Base-by-base conservation (phyloP, 2,797 vertebrate genomes). In the Coccyzus lansbergi region DNA sequence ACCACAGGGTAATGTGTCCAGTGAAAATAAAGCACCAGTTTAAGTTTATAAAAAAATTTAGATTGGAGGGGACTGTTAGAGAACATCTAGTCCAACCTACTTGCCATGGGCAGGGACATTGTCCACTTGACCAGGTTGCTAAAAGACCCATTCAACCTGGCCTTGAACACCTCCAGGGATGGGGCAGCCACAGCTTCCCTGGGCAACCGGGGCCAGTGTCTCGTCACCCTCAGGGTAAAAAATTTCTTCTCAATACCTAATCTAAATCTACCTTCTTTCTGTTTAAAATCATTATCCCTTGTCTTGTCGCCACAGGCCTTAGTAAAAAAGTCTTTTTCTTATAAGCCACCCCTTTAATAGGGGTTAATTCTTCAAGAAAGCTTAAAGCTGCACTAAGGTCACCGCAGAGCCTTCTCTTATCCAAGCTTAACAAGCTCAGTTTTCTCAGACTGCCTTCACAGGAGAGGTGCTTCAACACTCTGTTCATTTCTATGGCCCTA, bases 131-230 rank as follows among this genome's bases (percentile, higher is more conserved):
- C 1, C 21, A n/a, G 22, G 28, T n/a, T 82, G n/a, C 58, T n/a
- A 22, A n/a, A n/a, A 46, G 38, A 18, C 22, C 22, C 4, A 3
- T 82, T n/a, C 26, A 34, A 6, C 53, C 34, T 15, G 18, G 7
- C 20, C 25, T 34, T 34, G 4, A 34, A 51, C 19, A 28, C 2
- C 13, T 10, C 10, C 15, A 29, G 1, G 1, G 18, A 40, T 2
- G 11, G 34, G 21, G 19, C 15, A 51, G 7, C 13, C 11, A n/a
- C n/a, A n/a, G n/a, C n/a, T n/a, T n/a, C n/a, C n/a, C n/a, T n/a
- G n/a, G n/a, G n/a, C n/a, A n/a, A n/a, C 42, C 28, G 33, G 24
- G 51, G 33, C 64, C 64, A 49, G 29, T 56, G 33, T 11, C 15
- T 81, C 53, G 40, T 12, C 44, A 69, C 34, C 12, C 25, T 70